These are phyloP conservation scores for Dipodomys merriami DNA, from an alignment of 2,113 vertebrate species.

Conservation along the genomic window DNA sequence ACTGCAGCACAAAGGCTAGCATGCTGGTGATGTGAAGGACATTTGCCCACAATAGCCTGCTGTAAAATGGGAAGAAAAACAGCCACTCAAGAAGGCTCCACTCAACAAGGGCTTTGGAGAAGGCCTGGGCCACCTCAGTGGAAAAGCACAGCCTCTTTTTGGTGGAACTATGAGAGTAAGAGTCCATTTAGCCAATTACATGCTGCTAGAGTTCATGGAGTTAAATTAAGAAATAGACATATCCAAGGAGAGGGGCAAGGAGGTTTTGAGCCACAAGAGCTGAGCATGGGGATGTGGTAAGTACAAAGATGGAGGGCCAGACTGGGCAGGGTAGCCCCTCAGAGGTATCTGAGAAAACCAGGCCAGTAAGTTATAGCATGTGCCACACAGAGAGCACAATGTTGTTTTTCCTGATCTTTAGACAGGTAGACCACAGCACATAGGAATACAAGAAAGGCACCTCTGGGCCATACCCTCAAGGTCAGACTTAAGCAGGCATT, in stretches of 20 bases:
- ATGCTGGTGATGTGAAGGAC: not conserved
- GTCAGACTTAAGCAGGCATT: not conserved
- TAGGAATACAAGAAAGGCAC: not conserved
- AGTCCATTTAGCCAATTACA: accelerated
- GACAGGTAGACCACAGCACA: accelerated
- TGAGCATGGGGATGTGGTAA: no score
- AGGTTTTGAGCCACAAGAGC: accelerated
- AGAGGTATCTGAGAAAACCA: not conserved
- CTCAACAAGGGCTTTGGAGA: not conserved
- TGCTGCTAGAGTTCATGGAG: accelerated
- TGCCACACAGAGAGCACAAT: not conserved
- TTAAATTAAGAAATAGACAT: not conserved
- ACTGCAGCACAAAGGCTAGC: not conserved
- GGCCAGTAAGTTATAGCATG: no score
- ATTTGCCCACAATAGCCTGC: not conserved
- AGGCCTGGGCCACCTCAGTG: accelerated
- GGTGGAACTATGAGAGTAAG: not conserved
- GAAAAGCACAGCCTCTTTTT: no score
- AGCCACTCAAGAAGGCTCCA: not conserved
- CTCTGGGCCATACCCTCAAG: not conserved
- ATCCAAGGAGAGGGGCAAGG: not conserved
- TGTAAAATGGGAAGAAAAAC: not conserved
- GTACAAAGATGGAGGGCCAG: not conserved
- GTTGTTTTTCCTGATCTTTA: not conserved
- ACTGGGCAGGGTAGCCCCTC: no score